These are phyloP conservation scores for Adela reaumurella DNA, from an alignment of 2,888 invertebrate genomes.

Conservation along the genomic window DNA sequence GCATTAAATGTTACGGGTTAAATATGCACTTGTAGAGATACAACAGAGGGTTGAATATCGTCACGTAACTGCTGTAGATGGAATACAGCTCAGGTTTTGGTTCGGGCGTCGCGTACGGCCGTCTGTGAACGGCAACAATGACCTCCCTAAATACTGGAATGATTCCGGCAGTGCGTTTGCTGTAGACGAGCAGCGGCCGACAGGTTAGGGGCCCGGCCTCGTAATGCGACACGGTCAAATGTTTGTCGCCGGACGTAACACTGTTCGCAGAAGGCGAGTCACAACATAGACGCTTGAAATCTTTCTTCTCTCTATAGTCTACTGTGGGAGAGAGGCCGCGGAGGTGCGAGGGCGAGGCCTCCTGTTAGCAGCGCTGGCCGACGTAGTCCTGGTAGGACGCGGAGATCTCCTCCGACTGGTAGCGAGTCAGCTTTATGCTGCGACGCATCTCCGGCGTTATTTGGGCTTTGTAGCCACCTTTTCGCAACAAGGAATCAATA, in stretches of 20 bases:
- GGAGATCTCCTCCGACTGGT: conserved; percentile 93
- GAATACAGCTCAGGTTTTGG: neutral
- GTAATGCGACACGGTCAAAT: too few species aligned
- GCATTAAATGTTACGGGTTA: neutral
- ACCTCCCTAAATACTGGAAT: neutral
- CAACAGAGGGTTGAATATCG: neutral
- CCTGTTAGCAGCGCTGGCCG: conserved; percentile 72
- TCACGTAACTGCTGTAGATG: neutral
- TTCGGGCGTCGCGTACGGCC: neutral
- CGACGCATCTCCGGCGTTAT: conserved; percentile 86
- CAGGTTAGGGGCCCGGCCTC: too few species aligned
- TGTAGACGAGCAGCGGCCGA: neutral
- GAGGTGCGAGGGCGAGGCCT: conserved; percentile 29
- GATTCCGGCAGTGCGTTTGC: neutral
- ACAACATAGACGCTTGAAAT: too few species aligned
- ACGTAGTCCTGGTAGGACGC: conserved; percentile 84
- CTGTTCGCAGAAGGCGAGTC: too few species aligned
- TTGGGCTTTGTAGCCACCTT: conserved; percentile 91
- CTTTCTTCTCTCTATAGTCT: too few species aligned
- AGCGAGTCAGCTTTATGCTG: conserved; percentile 90
- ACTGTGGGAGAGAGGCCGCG: neutral
- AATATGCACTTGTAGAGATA: neutral
- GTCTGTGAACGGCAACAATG: neutral
- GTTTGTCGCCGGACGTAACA: too few species aligned
- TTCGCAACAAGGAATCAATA: conserved; percentile 93